phyloP scores from a whole-genome alignment of 2,888 invertebrate genomes.

The Anorthoa munda region DNA sequence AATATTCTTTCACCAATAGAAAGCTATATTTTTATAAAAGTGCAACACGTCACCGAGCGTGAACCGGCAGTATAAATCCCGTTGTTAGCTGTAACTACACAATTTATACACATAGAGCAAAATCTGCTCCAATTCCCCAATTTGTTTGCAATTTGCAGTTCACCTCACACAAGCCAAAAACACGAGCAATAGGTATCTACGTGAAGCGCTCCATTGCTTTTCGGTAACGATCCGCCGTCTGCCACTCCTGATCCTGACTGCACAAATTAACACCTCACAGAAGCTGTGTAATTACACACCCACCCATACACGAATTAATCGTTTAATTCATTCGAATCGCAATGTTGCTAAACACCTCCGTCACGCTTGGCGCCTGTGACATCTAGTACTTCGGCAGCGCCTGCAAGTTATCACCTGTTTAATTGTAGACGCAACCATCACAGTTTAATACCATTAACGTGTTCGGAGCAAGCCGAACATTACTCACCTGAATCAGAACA shows the following conservation, averaged over 20 bases:
- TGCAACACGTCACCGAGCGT: slow-evolving; percentile 53
- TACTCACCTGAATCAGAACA: slow-evolving; percentile 64
- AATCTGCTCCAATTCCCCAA: slow-evolving; percentile 67
- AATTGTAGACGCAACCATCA: slow-evolving; percentile 63
- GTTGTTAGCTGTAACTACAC: slow-evolving; percentile 63
- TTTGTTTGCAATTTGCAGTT: slow-evolving; percentile 71
- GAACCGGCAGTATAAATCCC: slow-evolving; percentile 54
- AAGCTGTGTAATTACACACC: slow-evolving; percentile 71
- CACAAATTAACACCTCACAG: slow-evolving; percentile 70
- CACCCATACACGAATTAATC: slow-evolving; percentile 70
- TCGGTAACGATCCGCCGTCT: slow-evolving; percentile 64
- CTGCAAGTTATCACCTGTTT: slow-evolving; percentile 68
- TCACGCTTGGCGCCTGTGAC: slow-evolving; percentile 52
- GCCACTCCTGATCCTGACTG: slow-evolving; percentile 57
- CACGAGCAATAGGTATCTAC: slow-evolving; percentile 60
- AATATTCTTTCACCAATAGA: too few relatives aligned
- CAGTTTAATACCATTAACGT: slow-evolving; percentile 58
- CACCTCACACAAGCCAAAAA: slow-evolving; percentile 69
- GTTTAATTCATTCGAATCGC: slow-evolving; percentile 69
- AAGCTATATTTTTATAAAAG: slow-evolving; percentile 44
- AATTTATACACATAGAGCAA: slow-evolving; percentile 59
- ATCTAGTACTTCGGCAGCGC: slow-evolving; percentile 60
- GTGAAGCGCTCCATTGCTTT: slow-evolving; percentile 68
- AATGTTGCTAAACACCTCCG: slow-evolving; percentile 61
- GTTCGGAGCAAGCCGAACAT: slow-evolving; percentile 54